These are phyloP conservation scores for Callimorpha dominula DNA, from an alignment of 2,888 invertebrate species.

Conservation along the genomic window DNA sequence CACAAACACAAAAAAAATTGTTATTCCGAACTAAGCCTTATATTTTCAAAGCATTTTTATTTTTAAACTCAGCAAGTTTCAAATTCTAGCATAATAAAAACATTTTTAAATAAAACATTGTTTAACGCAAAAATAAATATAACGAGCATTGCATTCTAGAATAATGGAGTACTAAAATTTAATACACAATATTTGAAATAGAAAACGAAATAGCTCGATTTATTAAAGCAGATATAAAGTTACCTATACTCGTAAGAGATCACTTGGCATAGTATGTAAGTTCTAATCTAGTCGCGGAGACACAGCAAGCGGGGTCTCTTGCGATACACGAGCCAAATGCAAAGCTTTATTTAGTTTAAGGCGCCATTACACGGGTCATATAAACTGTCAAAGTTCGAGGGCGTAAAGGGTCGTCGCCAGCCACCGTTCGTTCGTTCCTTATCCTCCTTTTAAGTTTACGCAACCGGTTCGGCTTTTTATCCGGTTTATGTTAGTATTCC, in stretches of 20 bases:
- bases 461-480: slow-evolving; percentile 68
- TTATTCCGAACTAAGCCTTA: neutral
- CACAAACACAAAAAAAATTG: too few relatives aligned
- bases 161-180: neutral
- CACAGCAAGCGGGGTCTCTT: slow-evolving; percentile 71
- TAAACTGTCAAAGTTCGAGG: slow-evolving; percentile 84
- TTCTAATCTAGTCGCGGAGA: slow-evolving; percentile 73
- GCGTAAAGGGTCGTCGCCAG: slow-evolving; percentile 66
- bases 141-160: neutral
- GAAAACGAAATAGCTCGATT: slow-evolving; percentile 28
- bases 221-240: slow-evolving; percentile 45
- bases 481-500: slow-evolving; percentile 62
- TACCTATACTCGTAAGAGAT: slow-evolving; percentile 40
- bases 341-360: slow-evolving; percentile 85
- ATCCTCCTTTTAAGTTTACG: slow-evolving; percentile 60
- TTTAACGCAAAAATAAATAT: neutral
- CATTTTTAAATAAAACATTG: neutral
- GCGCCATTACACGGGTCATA: slow-evolving; percentile 86
- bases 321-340: slow-evolving; percentile 78
- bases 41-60: neutral
- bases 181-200: neutral
- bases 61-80: neutral
- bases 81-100: neutral
- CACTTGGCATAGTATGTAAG: slow-evolving; percentile 46
- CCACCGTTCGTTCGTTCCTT: slow-evolving; percentile 52